Percentiles rank a stretch among this genome's conserved stretches.
phyloP scores from a whole-genome alignment of 2,113 vertebrate genomes.

The Loxodonta africana region DNA sequence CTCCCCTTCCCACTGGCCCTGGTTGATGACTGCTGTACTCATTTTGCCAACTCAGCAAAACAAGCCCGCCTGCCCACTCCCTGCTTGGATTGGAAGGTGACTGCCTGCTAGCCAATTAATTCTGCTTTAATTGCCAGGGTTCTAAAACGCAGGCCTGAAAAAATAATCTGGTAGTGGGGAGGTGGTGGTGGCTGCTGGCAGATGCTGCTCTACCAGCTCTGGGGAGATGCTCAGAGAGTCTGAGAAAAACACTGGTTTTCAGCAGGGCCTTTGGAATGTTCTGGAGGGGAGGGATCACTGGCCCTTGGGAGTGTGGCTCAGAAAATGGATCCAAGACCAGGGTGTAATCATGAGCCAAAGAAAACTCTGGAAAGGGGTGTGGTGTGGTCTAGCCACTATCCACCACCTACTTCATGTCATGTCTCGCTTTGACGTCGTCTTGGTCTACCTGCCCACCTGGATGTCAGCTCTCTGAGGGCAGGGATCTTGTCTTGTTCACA shows the following conservation, averaged over 20 bases:
- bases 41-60: constrained; percentile 79
- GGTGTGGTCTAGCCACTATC: background rate
- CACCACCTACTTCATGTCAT: too few relatives aligned
- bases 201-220: background rate
- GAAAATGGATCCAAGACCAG: background rate
- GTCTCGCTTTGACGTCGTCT: too few relatives aligned
- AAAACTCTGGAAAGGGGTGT: background rate
- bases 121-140: constrained; percentile 84
- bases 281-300: background rate
- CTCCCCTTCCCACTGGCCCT: background rate
- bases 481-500: background rate
- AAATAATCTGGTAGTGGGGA: constrained; percentile 55
- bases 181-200: background rate
- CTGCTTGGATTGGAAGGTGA: background rate
- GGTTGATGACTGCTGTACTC: constrained; percentile 20
- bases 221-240: constrained; percentile 16
- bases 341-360: background rate
- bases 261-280: background rate
- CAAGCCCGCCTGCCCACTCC: background rate
- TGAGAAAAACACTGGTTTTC: background rate
- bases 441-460: background rate
- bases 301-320: background rate
- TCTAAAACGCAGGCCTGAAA: constrained; percentile 39
- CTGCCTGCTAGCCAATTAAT: constrained; percentile 71
- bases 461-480: background rate